These are phyloP conservation scores for Arctia plantaginis DNA, from an alignment of 2,888 invertebrate species.

Conservation along the genomic window DNA sequence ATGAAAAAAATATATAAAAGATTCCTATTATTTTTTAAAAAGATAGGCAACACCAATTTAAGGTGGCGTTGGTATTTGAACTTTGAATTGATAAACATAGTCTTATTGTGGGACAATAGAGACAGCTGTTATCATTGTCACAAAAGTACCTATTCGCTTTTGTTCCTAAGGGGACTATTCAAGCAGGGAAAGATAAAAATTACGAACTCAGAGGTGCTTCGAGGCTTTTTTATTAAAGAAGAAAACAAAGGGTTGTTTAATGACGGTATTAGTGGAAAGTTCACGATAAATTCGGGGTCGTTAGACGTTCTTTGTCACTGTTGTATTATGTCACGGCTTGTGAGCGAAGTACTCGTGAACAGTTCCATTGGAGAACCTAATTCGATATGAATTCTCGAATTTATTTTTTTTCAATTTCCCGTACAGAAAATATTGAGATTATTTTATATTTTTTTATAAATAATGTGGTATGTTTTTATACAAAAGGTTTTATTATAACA, in stretches of 20 bases:
- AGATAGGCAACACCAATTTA: conserved; percentile 27
- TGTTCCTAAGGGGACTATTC: conserved; percentile 72
- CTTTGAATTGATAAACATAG: conserved; percentile 53
- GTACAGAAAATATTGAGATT: neutral
- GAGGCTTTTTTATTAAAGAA: conserved; percentile 82
- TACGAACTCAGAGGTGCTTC: conserved; percentile 76
- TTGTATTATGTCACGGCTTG: conserved; percentile 70
- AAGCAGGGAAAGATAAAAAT: conserved; percentile 81
- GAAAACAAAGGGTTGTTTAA: conserved; percentile 85
- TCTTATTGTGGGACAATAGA: conserved; percentile 53
- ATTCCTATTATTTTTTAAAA: conserved; percentile 29
- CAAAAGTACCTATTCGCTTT: conserved; percentile 69
- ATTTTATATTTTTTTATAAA: neutral
- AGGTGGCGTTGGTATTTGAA: conserved; percentile 40
- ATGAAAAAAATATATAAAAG: no score
- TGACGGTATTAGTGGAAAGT: conserved; percentile 85
- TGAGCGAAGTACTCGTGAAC: conserved; percentile 70
- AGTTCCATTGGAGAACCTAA: conserved; percentile 66
- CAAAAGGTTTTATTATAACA: neutral
- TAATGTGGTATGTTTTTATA: neutral
- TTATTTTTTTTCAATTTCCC: conserved; percentile 23
- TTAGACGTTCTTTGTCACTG: conserved; percentile 81
- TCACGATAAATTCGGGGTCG: conserved; percentile 83
- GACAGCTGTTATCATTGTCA: conserved; percentile 67
- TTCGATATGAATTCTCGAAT: conserved; percentile 57